Evolutionary conservation across 2,797 vertebrate genomes (phyloP), one percentile per base, ranked within the genome.

Genomic region (Parauchenoglanis punctatus): DNA sequence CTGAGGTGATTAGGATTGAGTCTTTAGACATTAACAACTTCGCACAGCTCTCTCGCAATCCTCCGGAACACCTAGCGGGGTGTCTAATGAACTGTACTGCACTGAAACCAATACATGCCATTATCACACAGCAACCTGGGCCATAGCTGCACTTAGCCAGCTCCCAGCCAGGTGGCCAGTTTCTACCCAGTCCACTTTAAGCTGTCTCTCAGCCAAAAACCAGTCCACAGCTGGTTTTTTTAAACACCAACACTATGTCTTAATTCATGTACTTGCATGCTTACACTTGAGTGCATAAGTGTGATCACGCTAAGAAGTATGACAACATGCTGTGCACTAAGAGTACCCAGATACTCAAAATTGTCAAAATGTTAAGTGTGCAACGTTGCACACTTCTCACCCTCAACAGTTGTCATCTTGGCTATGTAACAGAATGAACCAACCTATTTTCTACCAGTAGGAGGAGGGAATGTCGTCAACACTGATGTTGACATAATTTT

Each of bases 1-100:
- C 95, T 97, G 96, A 98, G 96, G 96, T 97, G 97, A 98, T 99
- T 98, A 98, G 96, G 97, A 97, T 95, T 96, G 97, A 97, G 97
- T 98, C 97, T 96, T 97, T 97, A 97, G 96, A 97, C 96, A 96
- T 97, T 97, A 98, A 96, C 96, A 97, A 97, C 96, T 97, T 97
- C 83, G 88, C 91, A 90, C 91, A 89, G 95, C 94, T 97, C 97
- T 96, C 96, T 96, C 94, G 91, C 93, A 92, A 95, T 93, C 94
- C 96, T 93, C 94, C 95, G 94, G 93, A 94, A 63, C 95, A 96
- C 95, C 94, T 96, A 93, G 90, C 92, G 93, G 94, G 95, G 93
- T 96, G 94, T 93, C 96, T 97, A 97, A 98, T 98, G 96, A 97
- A 97, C 96, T 98, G 95, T 93, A 92, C 91, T 88, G 92, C 89